Evolutionary conservation across 2,888 invertebrate genomes (phyloP).

Genomic region (Drosophila affinis): DNA sequence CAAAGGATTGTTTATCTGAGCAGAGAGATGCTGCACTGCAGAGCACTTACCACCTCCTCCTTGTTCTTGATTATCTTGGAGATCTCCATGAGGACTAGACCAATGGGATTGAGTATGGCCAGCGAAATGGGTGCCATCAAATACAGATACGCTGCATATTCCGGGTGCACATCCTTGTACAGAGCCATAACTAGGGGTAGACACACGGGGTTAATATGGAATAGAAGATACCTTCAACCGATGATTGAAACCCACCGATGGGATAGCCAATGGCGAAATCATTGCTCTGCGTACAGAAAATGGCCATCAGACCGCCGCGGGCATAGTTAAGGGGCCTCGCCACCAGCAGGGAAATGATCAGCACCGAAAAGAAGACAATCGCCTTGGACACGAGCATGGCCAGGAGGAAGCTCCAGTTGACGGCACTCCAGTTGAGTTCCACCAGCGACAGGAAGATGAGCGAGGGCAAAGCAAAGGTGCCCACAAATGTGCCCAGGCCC

Average conservation of each 20-base stretch:
- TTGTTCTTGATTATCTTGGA: slow-evolving; percentile 83
- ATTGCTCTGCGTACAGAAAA: slow-evolving; percentile 98
- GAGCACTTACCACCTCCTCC: slow-evolving; percentile 66
- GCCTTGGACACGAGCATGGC: slow-evolving; percentile 94
- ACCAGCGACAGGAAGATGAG: slow-evolving; percentile 95
- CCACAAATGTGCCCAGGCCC: slow-evolving; percentile 96
- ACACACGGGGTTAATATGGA: neutral
- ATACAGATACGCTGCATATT: slow-evolving; percentile 95
- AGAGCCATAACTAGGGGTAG: slow-evolving; percentile 89
- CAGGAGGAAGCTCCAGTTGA: slow-evolving; percentile 96
- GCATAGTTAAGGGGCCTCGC: slow-evolving; percentile 92
- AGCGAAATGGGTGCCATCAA: slow-evolving; percentile 97
- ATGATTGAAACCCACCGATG: slow-evolving; percentile 86
- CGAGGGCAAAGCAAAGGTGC: slow-evolving; percentile 96
- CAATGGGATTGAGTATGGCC: slow-evolving; percentile 95
- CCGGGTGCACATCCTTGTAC: slow-evolving; percentile 93
- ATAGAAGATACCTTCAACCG: neutral
- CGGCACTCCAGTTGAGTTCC: slow-evolving; percentile 90
- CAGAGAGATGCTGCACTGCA: neutral
- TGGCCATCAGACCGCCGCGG: slow-evolving; percentile 94
- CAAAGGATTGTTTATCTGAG: no score
- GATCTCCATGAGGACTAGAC: slow-evolving; percentile 95
- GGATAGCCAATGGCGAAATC: slow-evolving; percentile 98
- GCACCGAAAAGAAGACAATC: slow-evolving; percentile 91
- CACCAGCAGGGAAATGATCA: slow-evolving; percentile 90